Base-by-base conservation (phyloP, 2,888 invertebrate species). In the Ectemnius cavifrons region DNA sequence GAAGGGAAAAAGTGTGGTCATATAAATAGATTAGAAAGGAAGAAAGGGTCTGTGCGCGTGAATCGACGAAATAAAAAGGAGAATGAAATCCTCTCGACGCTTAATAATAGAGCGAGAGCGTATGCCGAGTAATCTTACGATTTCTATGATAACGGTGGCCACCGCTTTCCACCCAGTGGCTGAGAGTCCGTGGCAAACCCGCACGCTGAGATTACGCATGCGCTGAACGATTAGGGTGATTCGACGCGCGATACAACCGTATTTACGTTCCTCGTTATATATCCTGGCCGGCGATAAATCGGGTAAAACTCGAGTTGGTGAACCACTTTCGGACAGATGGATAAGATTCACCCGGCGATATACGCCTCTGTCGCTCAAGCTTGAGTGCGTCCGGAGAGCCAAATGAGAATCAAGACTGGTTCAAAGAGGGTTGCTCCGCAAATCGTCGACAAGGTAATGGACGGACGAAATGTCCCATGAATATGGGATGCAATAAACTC, bases 91-190 rank as follows among this genome's bases (percentile, higher is more conserved):
- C 28, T 16, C 61, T 11, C 46, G 16, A 11, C 20, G n/a, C n/a
- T 61, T 52, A 52, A 52, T 52, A 52, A 52, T 52, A 52, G 52
- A 52, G 4, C 52, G 52, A n/a, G 52, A 52, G 52, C 52, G 13
- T 52, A 52, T 52, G 52, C 52, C 52, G 52, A 14, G 52, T 52
- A 52, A 23, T 46, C 20, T 18, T 18, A 46, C 83, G 81, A 86
- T 86, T 86, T 84, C 85, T 84, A 85, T 86, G 86, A 84, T 87
- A 85, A 85, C 60, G 27, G 27, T 14, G n/a, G 60, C 37, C 27
- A 6, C 28, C 27, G n/a, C 28, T 60, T n/a, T 28, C 37, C n/a
- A n/a, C n/a, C 37, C 60, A 37, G 27, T 37, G 8, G 60, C 27
- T 27, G 28, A 28, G 27, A 14, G 60, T 2, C 27, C 4, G 27